These are phyloP conservation scores for Meganola albula DNA, from an alignment of 2,888 invertebrate species.

Conservation along the genomic window DNA sequence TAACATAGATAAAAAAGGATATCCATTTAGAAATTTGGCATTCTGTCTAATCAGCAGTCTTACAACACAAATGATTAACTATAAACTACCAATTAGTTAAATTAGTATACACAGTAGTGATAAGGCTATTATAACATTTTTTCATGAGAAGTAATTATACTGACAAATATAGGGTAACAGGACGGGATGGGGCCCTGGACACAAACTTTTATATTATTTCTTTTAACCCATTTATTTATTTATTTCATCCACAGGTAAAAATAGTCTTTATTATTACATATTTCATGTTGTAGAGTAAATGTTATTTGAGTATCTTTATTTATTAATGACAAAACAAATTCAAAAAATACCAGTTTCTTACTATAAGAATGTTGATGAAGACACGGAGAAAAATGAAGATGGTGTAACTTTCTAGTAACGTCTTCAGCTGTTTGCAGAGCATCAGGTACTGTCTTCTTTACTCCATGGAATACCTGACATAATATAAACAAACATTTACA, in stretches of 20 bases:
- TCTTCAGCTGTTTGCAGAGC: not conserved
- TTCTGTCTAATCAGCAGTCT: too few species aligned
- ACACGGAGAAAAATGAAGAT: conserved; percentile 14
- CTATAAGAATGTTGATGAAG: conserved; percentile 57
- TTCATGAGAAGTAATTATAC: conserved; percentile 28
- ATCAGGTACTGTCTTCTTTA: conserved; percentile 11
- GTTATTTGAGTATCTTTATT: conserved; percentile 49
- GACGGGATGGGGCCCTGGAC: conserved; percentile 46
- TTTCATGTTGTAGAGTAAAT: conserved; percentile 40
- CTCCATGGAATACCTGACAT: conserved; percentile 50
- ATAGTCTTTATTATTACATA: conserved; percentile 35
- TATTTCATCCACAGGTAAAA: conserved; percentile 29
- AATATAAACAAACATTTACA: conserved; percentile 37
- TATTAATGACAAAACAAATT: conserved; percentile 67
- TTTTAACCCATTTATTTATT: too few species aligned
- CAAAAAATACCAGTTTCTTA: conserved; percentile 73
- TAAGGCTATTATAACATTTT: too few species aligned
- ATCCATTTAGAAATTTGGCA: too few species aligned
- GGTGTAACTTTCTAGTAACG: not conserved
- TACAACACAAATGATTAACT: too few species aligned
- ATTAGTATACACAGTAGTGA: too few species aligned
- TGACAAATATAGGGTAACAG: conserved; percentile 29
- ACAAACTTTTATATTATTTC: conserved; percentile 26
- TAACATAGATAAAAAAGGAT: too few species aligned
- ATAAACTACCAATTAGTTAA: too few species aligned